A percentile compares a stretch with the other conserved stretches of the same genome.
phyloP scores from a whole-genome alignment of 2,888 invertebrate genomes.

The Tenodera sinensis region DNA sequence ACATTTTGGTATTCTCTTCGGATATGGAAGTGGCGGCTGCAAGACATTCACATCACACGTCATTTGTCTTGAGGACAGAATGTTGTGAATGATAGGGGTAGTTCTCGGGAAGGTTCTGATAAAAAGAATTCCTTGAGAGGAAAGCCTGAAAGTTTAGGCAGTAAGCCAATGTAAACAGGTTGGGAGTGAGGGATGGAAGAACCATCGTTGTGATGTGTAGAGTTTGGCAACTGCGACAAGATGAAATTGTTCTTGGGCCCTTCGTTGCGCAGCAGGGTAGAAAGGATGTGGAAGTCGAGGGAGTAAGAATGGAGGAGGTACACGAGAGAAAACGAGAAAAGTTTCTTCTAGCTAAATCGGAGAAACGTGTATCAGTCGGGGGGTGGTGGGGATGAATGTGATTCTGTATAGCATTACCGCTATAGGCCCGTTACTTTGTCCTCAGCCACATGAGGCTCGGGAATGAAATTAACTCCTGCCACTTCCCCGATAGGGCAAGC shows the following conservation, averaged over 20 bases:
- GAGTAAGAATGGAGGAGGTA: background rate
- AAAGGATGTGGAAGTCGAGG: background rate
- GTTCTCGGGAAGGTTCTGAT: background rate
- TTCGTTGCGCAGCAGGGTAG: background rate
- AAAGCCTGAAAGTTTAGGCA: background rate
- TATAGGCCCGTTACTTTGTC: background rate
- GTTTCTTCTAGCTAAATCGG: slow-evolving; percentile 8
- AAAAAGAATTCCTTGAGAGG: background rate
- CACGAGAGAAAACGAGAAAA: slow-evolving; percentile 8
- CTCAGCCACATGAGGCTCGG: background rate
- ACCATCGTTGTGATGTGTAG: background rate
- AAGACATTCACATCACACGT: too few relatives aligned
- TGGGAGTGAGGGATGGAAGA: background rate
- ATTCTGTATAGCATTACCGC: background rate
- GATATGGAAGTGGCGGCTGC: too few relatives aligned
- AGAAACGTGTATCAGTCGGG: slow-evolving; percentile 8
- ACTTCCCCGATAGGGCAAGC: background rate
- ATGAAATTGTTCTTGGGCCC: background rate
- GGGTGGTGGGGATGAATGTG: background rate
- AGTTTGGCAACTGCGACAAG: background rate
- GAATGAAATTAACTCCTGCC: background rate
- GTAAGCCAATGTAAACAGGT: background rate
- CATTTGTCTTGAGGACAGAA: too few relatives aligned
- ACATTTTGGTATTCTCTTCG: too few relatives aligned
- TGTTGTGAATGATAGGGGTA: too few relatives aligned